Evolutionary conservation across 2,797 vertebrate species (phyloP), one percentile per base, ranked within the genome.

Genomic region (Coluber constrictor): DNA sequence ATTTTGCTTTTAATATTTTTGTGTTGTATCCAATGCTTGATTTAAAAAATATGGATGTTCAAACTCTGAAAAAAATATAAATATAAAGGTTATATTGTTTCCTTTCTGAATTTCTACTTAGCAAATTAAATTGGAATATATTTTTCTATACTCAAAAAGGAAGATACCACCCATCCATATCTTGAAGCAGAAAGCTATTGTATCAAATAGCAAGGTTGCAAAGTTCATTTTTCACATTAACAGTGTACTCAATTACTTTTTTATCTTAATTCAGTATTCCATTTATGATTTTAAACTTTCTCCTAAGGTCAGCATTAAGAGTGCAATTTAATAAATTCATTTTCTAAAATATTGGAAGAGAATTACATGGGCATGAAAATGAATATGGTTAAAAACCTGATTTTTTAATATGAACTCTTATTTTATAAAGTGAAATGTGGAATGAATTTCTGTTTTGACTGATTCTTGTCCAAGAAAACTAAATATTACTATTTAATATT

Each of bases 151-250:
- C 7, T 70, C 88, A 37, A 93, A 96, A 87, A 94, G 95, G 94
- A 95, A 95, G 93, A n/a, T 87, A 93, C 95, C 91, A 94, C 95
- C 94, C 93, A 94, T 95, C 94, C 95, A 90, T 94, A 96, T 96
- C 93, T 94, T 93, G 96, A 96, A 97, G 96, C 93, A 94, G 95
- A 95, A 95, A 96, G 95, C 93, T 97, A 90, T 95, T 95, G 95
- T 95, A 95, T 92, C 54, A 59, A 88, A 95, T 37, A 93, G 93
- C 93, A 94, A 91, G 94, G 90, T 94, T 90, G 92, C 94, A 95
- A 90, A 96, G 94, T 89, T 91, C 93, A 88, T 96, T 96, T 96
- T 97, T 95, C 96, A 95, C 94, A 94, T 95, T 95, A 96, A 95
- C 89, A 60, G 94, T 93, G 90, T 90, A 95, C 91, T 93, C 91